Conservation (phyloP, 2,888 invertebrate species). For the Amiota minor region DNA sequence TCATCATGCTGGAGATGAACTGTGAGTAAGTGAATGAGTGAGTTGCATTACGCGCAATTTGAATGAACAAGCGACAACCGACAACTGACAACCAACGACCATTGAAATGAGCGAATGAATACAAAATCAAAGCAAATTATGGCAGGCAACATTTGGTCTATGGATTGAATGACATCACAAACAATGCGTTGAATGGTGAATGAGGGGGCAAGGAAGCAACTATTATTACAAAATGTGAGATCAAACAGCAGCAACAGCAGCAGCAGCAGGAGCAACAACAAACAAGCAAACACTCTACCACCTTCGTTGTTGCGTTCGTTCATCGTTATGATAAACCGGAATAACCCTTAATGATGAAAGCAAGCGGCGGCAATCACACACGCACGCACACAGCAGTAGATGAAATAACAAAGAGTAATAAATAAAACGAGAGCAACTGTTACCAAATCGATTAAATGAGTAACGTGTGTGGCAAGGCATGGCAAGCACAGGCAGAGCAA, state of each 20-base stretch:
- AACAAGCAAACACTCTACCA: background rate
- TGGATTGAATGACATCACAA: no score
- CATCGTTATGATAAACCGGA: conserved; percentile 32
- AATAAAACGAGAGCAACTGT: conserved; percentile 51
- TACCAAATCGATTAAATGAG: conserved; percentile 62
- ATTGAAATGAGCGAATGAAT: no score
- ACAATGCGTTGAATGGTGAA: no score
- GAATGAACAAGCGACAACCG: conserved; percentile 34
- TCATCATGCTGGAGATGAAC: conserved; percentile 44
- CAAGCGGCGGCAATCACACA: no score
- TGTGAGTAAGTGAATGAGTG: conserved; percentile 30
- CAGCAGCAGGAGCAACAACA: no score
- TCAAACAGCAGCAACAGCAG: no score
- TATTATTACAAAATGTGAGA: no score
- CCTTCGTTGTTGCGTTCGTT: background rate
- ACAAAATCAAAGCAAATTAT: no score
- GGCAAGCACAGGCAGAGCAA: no score
- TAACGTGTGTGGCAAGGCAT: conserved; percentile 48
- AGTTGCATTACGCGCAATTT: background rate
- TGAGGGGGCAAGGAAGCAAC: no score
- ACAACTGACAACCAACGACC: conserved; percentile 10
- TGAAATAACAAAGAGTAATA: background rate
- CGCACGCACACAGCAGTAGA: no score
- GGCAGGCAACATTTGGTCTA: no score
- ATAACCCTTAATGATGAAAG: conserved; percentile 61